Base-by-base conservation (phyloP, 2,888 invertebrate genomes). In the Dasysyrphus tricinctus region DNA sequence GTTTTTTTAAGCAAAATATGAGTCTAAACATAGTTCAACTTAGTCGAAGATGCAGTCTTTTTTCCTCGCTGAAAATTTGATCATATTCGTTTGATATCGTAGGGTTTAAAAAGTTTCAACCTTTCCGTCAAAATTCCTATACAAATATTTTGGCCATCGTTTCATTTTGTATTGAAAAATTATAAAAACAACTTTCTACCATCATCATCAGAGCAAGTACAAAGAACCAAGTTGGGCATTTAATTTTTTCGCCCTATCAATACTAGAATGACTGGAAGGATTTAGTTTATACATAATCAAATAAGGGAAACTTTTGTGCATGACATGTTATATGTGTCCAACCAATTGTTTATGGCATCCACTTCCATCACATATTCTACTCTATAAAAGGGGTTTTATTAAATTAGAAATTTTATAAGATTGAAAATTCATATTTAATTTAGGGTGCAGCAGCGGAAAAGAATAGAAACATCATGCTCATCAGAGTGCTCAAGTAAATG, bases 261-360 rank as follows among this genome's bases (percentile, higher is more conserved):
- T 39, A 72, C n/a, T 44, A 56, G 9, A n/a, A 37, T n/a, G 7
- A 14, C 63, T 47, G 63, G 82, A 78, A 69, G 34, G 16, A 12
- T 57, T 32, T 14, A 56, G 14, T 32, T 29, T 14, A 14, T 44
- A 69, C 56, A 84, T 24, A 47, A 75, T 56, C 16, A 24, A 51
- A 6, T 5, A 69, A 72, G 51, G 49, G 67, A 72, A 76, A 70
- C 72, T 82, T 82, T 79, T 75, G 56, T 65, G 24, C 54, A 59
- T 67, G 74, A 69, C 74, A 86, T 39, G 56, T 75, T 81, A 86
- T 82, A 78, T 78, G 78, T 78, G 85, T 82, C 85, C 81, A 75
- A 78, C 29, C 75, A 65, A 86, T 82, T 82, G 75, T 79, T 82
- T 67, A 67, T 74, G 78, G 59, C 72, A 82, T 86, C 47, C 54